Evolutionary conservation across 2,797 vertebrate genomes (phyloP), one percentile per base, ranked within the genome.

Genomic region (Etheostoma nigrum): DNA sequence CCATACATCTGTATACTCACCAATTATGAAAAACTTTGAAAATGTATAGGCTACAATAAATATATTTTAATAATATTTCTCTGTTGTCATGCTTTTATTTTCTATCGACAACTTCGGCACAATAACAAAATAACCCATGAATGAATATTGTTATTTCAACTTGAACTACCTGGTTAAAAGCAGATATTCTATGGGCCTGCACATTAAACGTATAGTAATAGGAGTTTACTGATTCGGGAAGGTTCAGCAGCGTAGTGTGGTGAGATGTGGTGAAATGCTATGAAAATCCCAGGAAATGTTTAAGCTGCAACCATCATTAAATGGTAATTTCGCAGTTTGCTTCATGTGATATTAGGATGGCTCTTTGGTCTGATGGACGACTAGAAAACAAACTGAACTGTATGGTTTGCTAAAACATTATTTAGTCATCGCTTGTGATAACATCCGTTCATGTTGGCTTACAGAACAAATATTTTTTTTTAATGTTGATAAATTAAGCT

Each of bases 331-430:
- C 49, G 51, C 55, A 12, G 58, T 79, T 87, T 84, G 72, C 59
- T 49, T 79, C 15, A 1, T 49, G 71, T 78, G 83, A 80, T 40
- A 53, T 71, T 74, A 69, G 60, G 57, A 79, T 59, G 71, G 54
- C 60, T 82, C 72, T 88, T 77, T 81, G 78, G 83, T 82, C 76
- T 63, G 89, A 93, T 78, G 86, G 75, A n/a, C 54, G 36, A 92
- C 91, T 91, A 87, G 86, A 87, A 94, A 92, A 86, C 66, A 78
- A 89, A 82, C 80, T 73, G 70, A 71, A 88, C 67, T 40, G 76
- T 36, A 14, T 47, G 61, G 25, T 60, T 76, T 51, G 53, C 21
- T 30, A 53, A 74, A 36, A 54, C 42, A 23, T 36, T 27, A 19
- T 61, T 53, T 13, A 14, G 30, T 68, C 51, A 23, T 4, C 63